Evolutionary conservation across 1,140 invertebrate genomes (phyloP).

Genomic region (Odontomachus brunneus): DNA sequence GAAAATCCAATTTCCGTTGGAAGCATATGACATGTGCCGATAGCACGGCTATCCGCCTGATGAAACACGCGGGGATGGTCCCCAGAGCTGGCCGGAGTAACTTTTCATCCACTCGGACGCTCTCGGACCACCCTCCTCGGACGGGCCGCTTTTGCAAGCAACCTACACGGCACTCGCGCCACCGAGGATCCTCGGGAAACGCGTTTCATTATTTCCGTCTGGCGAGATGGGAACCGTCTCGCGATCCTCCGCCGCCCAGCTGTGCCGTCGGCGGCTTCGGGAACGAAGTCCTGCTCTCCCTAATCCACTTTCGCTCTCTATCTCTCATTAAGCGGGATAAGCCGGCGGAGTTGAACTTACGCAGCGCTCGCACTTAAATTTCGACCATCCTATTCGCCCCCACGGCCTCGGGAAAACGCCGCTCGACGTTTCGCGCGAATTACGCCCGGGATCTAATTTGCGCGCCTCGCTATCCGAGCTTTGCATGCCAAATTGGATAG

Average conservation of each 20-base stretch:
- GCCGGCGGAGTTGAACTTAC: background rate
- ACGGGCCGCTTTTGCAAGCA: too few species aligned
- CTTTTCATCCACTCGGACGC: too few species aligned
- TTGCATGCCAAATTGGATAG: constrained; percentile 58
- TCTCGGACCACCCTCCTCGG: too few species aligned
- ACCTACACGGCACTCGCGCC: too few species aligned
- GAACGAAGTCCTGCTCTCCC: background rate
- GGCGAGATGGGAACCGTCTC: too few species aligned
- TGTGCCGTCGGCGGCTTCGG: background rate
- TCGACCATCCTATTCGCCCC: background rate
- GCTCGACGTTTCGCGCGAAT: constrained; percentile 48
- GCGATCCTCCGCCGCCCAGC: background rate
- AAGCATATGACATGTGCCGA: too few species aligned
- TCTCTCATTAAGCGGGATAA: constrained; percentile 33
- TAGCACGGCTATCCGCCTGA: too few species aligned
- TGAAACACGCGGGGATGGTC: too few species aligned
- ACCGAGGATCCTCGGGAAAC: too few species aligned
- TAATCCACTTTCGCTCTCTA: constrained; percentile 11
- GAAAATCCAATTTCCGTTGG: too few species aligned
- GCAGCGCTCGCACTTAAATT: constrained; percentile 19
- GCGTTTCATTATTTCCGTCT: too few species aligned
- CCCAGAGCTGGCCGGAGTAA: too few species aligned
- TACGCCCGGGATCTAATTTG: constrained; percentile 44
- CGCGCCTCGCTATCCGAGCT: constrained; percentile 36
- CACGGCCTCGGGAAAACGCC: constrained; percentile 20